Conservation (phyloP, 53 echinoderm and acorn worm species). For the Crossaster papposus region DNA sequence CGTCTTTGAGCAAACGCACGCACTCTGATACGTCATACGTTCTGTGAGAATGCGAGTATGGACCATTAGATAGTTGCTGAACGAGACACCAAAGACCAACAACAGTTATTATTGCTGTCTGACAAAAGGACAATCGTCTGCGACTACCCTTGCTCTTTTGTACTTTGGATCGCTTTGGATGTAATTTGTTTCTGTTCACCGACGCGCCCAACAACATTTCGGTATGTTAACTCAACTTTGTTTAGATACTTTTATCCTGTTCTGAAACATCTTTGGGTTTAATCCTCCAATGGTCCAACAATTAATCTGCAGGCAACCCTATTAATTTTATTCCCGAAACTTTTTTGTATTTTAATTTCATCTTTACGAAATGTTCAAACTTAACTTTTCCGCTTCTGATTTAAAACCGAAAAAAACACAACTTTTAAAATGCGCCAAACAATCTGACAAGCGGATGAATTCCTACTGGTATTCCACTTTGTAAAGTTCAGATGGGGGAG, state of each 20-base stretch:
- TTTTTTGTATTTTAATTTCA: too few relatives aligned
- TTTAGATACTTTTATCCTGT: neutral
- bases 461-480: too few relatives aligned
- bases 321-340: too few relatives aligned
- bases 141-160: neutral
- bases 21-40: conserved; percentile 41
- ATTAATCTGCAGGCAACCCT: too few relatives aligned
- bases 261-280: neutral
- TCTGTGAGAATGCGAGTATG: neutral
- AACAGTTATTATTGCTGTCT: neutral
- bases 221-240: neutral
- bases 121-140: neutral
- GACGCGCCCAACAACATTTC: neutral
- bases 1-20: conserved; percentile 15
- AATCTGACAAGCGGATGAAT: too few relatives aligned
- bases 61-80: neutral
- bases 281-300: too few relatives aligned
- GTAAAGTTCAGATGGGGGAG: too few relatives aligned
- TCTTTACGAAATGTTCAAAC: too few relatives aligned
- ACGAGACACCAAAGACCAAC: conserved; percentile 1
- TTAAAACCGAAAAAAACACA: too few relatives aligned
- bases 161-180: neutral
- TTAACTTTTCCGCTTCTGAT: too few relatives aligned
- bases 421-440: too few relatives aligned
- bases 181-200: neutral